phyloP scores from a whole-genome alignment of 2,113 vertebrate species.

The Petroica traversi region DNA sequence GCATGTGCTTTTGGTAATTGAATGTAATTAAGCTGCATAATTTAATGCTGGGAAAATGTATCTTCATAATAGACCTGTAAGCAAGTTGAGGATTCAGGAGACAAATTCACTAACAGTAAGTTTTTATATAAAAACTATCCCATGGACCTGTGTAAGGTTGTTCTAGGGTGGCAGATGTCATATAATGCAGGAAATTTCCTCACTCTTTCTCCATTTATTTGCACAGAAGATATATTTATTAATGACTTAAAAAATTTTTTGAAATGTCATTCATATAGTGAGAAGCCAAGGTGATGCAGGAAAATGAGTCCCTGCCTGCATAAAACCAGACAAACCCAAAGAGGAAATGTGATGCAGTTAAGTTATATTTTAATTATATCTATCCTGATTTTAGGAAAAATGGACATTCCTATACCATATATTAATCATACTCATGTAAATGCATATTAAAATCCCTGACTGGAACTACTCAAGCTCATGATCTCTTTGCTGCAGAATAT shows the following conservation, averaged over 20 bases:
- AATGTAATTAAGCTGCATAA: not conserved
- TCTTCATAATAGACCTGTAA: not conserved
- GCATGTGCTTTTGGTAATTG: not conserved
- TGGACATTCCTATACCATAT: not conserved
- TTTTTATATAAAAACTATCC: not conserved
- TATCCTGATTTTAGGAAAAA: not conserved
- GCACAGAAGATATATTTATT: not conserved
- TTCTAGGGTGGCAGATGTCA: not conserved
- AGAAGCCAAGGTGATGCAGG: not conserved
- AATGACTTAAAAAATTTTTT: not conserved
- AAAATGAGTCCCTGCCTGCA: not conserved
- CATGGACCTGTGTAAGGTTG: not conserved
- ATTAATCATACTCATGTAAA: not conserved
- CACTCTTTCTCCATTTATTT: not conserved
- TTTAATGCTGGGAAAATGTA: not conserved
- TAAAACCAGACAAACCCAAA: not conserved
- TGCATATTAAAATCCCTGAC: not conserved
- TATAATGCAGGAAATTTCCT: not conserved
- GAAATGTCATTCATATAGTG: not conserved
- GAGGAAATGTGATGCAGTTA: not conserved
- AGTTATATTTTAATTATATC: not conserved
- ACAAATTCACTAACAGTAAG: not conserved
- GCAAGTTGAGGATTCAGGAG: not conserved
- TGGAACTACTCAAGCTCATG: not conserved
- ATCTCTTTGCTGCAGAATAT: not conserved